A percentile compares a stretch with the other conserved stretches of the same genome.
Conservation (phyloP, 1,140 invertebrate genomes). For the Leptopilina clavipes region DNA sequence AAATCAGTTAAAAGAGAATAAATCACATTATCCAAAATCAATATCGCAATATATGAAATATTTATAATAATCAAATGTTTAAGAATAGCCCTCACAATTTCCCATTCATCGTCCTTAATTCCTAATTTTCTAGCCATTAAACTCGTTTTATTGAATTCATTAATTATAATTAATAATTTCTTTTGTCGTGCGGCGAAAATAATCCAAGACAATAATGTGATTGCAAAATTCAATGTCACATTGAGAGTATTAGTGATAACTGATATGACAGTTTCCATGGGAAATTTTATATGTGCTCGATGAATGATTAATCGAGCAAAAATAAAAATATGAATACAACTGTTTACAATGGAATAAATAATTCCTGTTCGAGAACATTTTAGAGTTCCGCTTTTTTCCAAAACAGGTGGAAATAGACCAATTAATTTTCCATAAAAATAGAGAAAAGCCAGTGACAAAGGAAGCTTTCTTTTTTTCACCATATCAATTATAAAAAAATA, state of each 20-base stretch:
- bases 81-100: background rate
- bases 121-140: background rate
- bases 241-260: background rate
- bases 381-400: background rate
- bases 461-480: background rate
- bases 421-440: slow-evolving; percentile 1
- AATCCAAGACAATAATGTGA: background rate
- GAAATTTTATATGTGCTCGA: background rate
- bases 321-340: background rate
- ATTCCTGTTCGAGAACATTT: background rate
- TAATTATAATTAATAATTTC: background rate
- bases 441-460: background rate
- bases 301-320: background rate
- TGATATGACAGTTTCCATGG: background rate
- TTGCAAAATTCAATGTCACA: background rate
- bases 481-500: background rate
- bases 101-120: background rate
- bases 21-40: background rate
- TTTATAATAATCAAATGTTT: background rate
- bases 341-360: background rate
- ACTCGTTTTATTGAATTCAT: background rate
- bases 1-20: background rate
- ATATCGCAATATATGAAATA: background rate
- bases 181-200: background rate
- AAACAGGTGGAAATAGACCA: background rate